phyloP scores from a whole-genome alignment of 2,113 vertebrate species.

The Cervus canadensis region DNA sequence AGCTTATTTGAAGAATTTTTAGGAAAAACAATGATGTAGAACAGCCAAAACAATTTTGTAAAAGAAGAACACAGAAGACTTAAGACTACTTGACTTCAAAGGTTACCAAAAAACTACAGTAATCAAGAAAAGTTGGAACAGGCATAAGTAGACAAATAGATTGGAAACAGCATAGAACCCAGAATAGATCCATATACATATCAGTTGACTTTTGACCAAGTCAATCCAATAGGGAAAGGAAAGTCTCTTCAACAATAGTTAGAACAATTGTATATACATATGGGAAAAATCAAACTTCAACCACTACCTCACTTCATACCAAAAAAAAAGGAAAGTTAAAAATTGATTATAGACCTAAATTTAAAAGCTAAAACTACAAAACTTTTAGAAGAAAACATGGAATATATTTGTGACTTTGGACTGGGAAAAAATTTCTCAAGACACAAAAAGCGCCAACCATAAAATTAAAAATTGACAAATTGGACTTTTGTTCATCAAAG shows the following conservation, averaged over 20 bases:
- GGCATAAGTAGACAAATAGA: neutral
- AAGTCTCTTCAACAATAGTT: neutral
- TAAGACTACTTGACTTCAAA: neutral
- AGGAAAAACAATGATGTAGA: neutral
- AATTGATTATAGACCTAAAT: neutral
- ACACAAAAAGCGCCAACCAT: neutral
- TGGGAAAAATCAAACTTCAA: neutral
- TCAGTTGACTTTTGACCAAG: neutral
- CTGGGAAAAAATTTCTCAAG: neutral
- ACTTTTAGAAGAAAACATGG: neutral
- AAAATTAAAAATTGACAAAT: neutral
- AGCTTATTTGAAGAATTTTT: neutral
- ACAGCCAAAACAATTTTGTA: neutral
- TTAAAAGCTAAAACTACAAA: constrained; percentile 1
- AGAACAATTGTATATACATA: neutral
- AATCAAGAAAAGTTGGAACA: neutral
- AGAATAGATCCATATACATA: neutral
- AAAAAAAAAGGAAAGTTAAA: neutral
- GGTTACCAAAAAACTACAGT: neutral
- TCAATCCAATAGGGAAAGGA: neutral
- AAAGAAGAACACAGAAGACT: neutral
- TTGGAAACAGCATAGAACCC: neutral
- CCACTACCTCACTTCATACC: neutral
- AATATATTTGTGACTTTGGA: neutral
- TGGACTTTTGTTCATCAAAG: neutral